Conservation (phyloP, 2,888 invertebrate species). For the Ennomos fuscantarius region DNA sequence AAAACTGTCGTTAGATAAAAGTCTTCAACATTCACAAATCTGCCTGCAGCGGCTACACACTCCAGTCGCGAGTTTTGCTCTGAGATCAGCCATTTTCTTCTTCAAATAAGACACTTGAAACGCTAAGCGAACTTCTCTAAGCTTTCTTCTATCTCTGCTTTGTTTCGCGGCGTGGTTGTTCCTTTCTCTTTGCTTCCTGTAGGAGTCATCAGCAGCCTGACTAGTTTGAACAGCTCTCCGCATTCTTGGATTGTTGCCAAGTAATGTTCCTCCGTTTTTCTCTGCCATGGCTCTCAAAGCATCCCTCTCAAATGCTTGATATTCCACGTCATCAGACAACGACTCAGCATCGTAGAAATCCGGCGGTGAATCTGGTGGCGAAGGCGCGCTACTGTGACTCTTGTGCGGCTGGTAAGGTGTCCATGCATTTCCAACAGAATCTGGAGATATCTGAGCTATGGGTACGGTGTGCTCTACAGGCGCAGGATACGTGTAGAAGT, state of each 20-base stretch:
- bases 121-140: constrained; percentile 96
- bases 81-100: constrained; percentile 92
- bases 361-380: constrained; percentile 70
- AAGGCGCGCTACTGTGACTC: constrained; percentile 56
- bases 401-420: constrained; percentile 40
- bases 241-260: constrained; percentile 89
- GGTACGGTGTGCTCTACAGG: constrained; percentile 49
- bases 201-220: constrained; percentile 88
- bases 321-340: constrained; percentile 83
- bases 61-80: constrained; percentile 87
- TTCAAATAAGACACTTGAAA: constrained; percentile 94
- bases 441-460: constrained; percentile 57
- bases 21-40: constrained; percentile 45
- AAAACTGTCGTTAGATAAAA: constrained; percentile 17
- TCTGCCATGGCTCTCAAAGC: constrained; percentile 88
- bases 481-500: constrained; percentile 46
- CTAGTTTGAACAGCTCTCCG: constrained; percentile 79
- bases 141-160: constrained; percentile 94
- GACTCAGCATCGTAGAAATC: constrained; percentile 61
- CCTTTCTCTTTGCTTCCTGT: constrained; percentile 94
- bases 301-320: constrained; percentile 88
- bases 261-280: constrained; percentile 84
- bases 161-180: constrained; percentile 98
- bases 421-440: constrained; percentile 53
- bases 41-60: constrained; percentile 53